A percentile compares a stretch with the other conserved stretches of the same genome.
Evolutionary conservation across 2,797 vertebrate genomes (phyloP).

Genomic region (Sebastes matsubarae): DNA sequence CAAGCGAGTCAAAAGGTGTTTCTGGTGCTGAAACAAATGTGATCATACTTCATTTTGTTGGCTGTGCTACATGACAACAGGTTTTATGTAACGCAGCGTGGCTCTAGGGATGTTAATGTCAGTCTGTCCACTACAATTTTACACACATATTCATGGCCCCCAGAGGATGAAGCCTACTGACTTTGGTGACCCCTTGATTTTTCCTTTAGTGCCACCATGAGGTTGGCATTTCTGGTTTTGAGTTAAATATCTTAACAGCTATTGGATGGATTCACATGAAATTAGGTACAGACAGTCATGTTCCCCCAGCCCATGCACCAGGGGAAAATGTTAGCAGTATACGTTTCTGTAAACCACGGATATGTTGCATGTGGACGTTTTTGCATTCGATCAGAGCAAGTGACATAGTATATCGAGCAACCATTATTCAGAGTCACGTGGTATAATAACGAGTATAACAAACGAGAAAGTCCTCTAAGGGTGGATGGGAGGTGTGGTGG

Average conservation of each 20-base stretch:
- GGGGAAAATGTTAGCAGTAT: not conserved
- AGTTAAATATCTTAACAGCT: not conserved
- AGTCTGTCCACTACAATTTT: not conserved
- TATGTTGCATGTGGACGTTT: not conserved
- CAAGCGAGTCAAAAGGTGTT: conserved; percentile 25
- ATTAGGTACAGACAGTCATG: not conserved
- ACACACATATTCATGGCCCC: not conserved
- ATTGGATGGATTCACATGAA: not conserved
- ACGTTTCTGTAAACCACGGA: rapidly evolving
- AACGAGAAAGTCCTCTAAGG: not conserved
- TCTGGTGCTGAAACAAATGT: conserved; percentile 49
- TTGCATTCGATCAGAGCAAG: not conserved
- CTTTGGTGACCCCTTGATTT: not conserved
- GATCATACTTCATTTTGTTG: conserved; percentile 33
- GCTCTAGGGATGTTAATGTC: not conserved
- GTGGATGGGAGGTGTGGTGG: too few relatives aligned
- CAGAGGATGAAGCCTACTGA: not conserved
- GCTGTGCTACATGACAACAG: not conserved
- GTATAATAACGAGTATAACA: not conserved
- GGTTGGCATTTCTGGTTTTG: not conserved
- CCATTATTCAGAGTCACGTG: not conserved
- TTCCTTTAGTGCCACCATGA: not conserved
- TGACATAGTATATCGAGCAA: not conserved
- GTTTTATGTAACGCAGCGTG: not conserved
- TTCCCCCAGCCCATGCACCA: too few relatives aligned